Evolutionary conservation across 2,888 invertebrate species (phyloP).

Genomic region (Drosophila kanekoi): DNA sequence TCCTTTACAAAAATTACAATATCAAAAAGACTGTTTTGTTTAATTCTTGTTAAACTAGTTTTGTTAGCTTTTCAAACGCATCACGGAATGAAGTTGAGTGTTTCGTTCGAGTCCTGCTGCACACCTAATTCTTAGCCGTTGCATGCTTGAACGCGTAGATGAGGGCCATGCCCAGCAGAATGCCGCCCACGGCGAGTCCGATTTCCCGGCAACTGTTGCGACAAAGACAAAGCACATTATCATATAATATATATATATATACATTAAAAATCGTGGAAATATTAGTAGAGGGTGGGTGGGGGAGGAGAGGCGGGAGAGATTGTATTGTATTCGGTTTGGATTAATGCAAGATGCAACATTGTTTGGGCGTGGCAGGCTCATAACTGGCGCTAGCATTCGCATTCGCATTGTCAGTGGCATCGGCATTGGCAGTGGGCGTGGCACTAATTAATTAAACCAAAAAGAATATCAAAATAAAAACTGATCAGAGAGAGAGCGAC

Average conservation of each 20-base stretch:
- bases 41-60: not conserved
- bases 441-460: constrained; percentile 49
- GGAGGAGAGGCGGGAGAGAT: not conserved
- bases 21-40: constrained; percentile 1
- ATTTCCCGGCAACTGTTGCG: constrained; percentile 72
- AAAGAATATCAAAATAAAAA: constrained; percentile 37
- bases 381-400: constrained; percentile 26
- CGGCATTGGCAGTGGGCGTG: constrained; percentile 45
- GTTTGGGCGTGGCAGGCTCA: constrained; percentile 57
- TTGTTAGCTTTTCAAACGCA: not conserved
- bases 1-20: constrained; percentile 24
- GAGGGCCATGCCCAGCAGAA: constrained; percentile 75
- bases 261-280: not conserved
- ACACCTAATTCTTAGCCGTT: constrained; percentile 42
- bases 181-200: constrained; percentile 76
- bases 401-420: constrained; percentile 25
- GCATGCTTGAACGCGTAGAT: constrained; percentile 73
- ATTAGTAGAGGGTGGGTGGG: not conserved
- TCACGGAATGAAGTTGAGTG: constrained; percentile 56
- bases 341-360: constrained; percentile 72
- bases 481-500: not conserved
- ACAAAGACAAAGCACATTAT: constrained; percentile 10
- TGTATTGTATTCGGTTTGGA: not conserved
- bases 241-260: constrained; percentile 1
- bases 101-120: not conserved